Evolutionary conservation across 2,888 invertebrate species (phyloP), one percentile per base, ranked within the genome.

Genomic region (Sphinx pinastri): DNA sequence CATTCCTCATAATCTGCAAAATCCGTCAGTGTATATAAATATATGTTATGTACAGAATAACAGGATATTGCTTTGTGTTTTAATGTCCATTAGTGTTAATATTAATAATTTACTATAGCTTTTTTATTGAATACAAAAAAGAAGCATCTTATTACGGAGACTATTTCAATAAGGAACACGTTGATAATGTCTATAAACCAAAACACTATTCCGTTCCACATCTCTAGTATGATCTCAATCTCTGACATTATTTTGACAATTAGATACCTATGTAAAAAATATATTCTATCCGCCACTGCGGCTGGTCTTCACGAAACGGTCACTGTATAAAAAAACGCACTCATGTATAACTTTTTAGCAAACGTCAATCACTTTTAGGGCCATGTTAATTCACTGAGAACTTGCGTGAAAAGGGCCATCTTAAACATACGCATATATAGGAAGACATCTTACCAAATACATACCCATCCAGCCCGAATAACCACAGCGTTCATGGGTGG

Each of bases 31-130:
- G 59, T 60, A 10, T 60, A 60, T 10, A 12, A 45, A 8, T 59
- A 59, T n/a, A 38, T 14, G 38, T 59, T 60, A 16, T 47, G 60
- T 63, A 49, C 19, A 13, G 25, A 49, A 19, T 16, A 19, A 49
- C 19, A 49, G 47, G 16, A 60, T 47, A 47, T 60, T 16, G 47
- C 13, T 49, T 57, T 57, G 2, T 19, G 19, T 49, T 63, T 16
- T 13, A 13, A 47, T 47, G 47, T 63, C 19, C 63, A n/a, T 47
- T 19, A 47, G 12, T 49, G 19, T 63, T 19, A 63, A 71, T 74
- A 72, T 73, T 78, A 76, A 72, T 75, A 75, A 71, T 71, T 49
- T 19, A 59, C 31, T 31, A 25, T 49, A 51, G 38, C n/a, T 59
- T 45, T 68, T 45, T 57, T 55, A 54, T 55, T 52, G 55, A 54